These are phyloP conservation scores for Pammene fasciana DNA, from an alignment of 2,888 invertebrate species.

Conservation along the genomic window DNA sequence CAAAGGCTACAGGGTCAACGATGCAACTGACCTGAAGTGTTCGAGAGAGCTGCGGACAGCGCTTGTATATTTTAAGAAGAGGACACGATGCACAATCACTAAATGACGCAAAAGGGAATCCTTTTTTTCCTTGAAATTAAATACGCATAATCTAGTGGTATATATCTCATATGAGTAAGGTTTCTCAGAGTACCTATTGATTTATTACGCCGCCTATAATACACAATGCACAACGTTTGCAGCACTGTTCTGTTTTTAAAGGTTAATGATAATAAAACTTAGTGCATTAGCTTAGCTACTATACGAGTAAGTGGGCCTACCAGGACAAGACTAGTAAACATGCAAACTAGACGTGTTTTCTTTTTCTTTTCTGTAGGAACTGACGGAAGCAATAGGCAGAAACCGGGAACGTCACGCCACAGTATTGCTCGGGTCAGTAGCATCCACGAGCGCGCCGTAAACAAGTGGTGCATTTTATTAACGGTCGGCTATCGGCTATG, in stretches of 20 bases:
- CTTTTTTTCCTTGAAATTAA: too few relatives aligned
- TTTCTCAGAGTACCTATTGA: too few relatives aligned
- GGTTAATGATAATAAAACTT: too few relatives aligned
- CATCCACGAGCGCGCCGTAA: slow-evolving; percentile 14
- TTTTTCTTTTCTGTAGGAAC: background rate
- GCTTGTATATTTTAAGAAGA: background rate
- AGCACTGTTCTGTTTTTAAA: too few relatives aligned
- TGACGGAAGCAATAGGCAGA: background rate
- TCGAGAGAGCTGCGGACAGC: background rate
- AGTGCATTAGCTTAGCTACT: too few relatives aligned
- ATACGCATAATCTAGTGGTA: too few relatives aligned
- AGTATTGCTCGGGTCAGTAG: slow-evolving; percentile 17
- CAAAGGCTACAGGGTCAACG: slow-evolving; percentile 22
- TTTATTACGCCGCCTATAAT: too few relatives aligned
- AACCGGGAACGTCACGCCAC: slow-evolving; percentile 13
- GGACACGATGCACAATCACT: too few relatives aligned
- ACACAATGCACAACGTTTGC: too few relatives aligned
- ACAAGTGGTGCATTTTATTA: slow-evolving; percentile 27
- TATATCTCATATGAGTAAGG: too few relatives aligned
- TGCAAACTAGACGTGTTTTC: background rate
- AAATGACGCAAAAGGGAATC: too few relatives aligned
- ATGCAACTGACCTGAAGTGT: slow-evolving; percentile 8
- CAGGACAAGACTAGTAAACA: background rate
- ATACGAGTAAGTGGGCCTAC: background rate
- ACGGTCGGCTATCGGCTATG: slow-evolving; percentile 21